These are phyloP conservation scores for Salarias fasciatus DNA, from an alignment of 2,797 vertebrate genomes.

Conservation along the genomic window DNA sequence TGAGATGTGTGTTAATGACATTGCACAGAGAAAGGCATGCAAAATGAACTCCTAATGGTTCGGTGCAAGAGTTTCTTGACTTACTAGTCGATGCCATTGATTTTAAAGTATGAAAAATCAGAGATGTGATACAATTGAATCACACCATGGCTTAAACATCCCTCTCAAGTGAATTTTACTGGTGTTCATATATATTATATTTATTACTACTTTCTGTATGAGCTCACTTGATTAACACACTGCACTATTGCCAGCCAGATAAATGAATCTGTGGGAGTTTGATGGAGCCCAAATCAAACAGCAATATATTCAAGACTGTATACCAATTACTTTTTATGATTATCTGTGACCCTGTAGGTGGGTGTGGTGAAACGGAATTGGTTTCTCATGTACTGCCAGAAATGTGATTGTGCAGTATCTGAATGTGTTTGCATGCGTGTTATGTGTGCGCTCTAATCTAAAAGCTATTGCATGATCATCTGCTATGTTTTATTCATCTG, in stretches of 20 bases:
- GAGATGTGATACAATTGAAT: too few relatives aligned
- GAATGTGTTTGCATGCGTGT: conserved; percentile 32
- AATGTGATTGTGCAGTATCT: conserved; percentile 25
- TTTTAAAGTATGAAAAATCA: too few relatives aligned
- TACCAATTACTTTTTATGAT: conserved; percentile 70
- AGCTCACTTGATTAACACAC: conserved; percentile 11
- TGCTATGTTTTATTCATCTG: conserved; percentile 66
- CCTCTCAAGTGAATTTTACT: too few relatives aligned
- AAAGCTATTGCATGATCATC: conserved; percentile 47
- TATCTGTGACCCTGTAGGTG: conserved; percentile 55
- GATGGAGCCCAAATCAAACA: conserved; percentile 46
- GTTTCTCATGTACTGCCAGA: conserved; percentile 43
- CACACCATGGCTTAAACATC: too few relatives aligned
- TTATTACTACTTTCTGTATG: too few relatives aligned
- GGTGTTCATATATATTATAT: too few relatives aligned
- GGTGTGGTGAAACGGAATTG: conserved; percentile 42
- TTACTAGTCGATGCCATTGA: too few relatives aligned
- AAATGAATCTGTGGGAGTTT: conserved; percentile 29
- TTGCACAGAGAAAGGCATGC: too few relatives aligned
- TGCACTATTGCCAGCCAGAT: neutral
- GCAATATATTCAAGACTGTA: conserved; percentile 59
- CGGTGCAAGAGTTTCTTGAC: too few relatives aligned
- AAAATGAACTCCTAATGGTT: too few relatives aligned
- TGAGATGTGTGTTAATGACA: too few relatives aligned
- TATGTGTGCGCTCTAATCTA: conserved; percentile 49